These are phyloP conservation scores for Shinisaurus crocodilurus DNA, from an alignment of 2,113 vertebrate genomes.

Conservation along the genomic window DNA sequence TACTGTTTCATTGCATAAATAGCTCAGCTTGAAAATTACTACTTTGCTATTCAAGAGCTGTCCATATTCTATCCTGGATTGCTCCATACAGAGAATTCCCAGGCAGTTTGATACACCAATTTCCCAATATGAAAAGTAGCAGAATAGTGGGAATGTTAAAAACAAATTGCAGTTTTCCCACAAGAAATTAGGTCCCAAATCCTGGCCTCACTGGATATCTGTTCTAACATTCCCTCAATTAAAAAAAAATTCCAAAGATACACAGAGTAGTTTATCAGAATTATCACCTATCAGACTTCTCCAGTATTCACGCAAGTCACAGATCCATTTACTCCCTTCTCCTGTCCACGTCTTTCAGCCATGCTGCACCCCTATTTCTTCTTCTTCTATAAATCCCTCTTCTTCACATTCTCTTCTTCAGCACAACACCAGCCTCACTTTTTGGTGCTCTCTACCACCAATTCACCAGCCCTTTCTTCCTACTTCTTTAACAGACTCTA, in stretches of 20 bases:
- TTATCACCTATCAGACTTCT: neutral
- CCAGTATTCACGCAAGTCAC: neutral
- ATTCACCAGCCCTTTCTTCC: neutral
- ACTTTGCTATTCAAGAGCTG: neutral
- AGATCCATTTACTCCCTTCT: neutral
- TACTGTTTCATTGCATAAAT: neutral
- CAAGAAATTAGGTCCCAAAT: conserved; percentile 3
- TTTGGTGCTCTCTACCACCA: neutral
- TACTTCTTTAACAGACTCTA: neutral
- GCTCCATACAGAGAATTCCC: neutral
- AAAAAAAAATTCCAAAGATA: neutral
- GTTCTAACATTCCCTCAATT: neutral
- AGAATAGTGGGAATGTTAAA: neutral
- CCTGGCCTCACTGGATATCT: neutral
- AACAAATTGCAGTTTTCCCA: neutral
- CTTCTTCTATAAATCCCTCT: neutral
- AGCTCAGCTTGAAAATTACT: neutral
- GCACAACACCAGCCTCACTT: neutral
- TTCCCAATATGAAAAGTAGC: neutral
- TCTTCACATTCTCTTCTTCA: neutral
- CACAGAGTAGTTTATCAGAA: neutral
- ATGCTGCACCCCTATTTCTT: neutral
- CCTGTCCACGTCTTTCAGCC: neutral
- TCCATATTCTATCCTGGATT: neutral
- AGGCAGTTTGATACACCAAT: neutral